These are phyloP conservation scores for Chlorospingus flavigularis DNA, from an alignment of 2,797 vertebrate species.

Conservation along the genomic window DNA sequence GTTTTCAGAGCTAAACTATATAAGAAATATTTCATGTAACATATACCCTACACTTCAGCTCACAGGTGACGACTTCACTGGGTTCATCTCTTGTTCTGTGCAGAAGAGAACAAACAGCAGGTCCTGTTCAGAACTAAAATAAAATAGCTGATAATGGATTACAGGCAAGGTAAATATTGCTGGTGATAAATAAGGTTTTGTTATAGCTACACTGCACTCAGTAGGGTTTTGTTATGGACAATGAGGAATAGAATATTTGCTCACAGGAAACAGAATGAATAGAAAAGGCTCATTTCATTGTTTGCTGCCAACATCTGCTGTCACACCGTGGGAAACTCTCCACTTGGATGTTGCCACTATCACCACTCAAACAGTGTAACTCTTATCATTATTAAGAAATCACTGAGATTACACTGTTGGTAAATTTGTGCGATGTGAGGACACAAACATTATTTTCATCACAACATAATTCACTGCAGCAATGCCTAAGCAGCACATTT, in stretches of 20 bases:
- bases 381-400: not conserved
- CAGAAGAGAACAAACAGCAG: conserved; percentile 64
- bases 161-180: conserved; percentile 66
- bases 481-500: not conserved
- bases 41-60: not conserved
- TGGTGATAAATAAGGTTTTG: conserved; percentile 38
- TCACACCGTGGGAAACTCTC: conserved; percentile 69
- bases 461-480: not conserved
- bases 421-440: not conserved
- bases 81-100: not conserved
- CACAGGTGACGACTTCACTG: not conserved
- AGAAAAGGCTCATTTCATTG: conserved; percentile 47
- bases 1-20: conserved; percentile 23
- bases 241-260: conserved; percentile 63
- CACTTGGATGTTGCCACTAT: conserved; percentile 57
- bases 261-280: conserved; percentile 61
- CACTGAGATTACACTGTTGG: conserved; percentile 12
- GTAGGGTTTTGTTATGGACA: conserved; percentile 16
- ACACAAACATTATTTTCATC: not conserved
- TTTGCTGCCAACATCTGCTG: conserved; percentile 19
- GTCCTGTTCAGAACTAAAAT: conserved; percentile 7
- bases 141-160: conserved; percentile 50
- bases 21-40: not conserved
- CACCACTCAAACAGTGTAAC: not conserved
- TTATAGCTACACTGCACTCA: conserved; percentile 29